Conservation (phyloP, 1,140 invertebrate species). For the Pentalonia nigronervosa region DNA sequence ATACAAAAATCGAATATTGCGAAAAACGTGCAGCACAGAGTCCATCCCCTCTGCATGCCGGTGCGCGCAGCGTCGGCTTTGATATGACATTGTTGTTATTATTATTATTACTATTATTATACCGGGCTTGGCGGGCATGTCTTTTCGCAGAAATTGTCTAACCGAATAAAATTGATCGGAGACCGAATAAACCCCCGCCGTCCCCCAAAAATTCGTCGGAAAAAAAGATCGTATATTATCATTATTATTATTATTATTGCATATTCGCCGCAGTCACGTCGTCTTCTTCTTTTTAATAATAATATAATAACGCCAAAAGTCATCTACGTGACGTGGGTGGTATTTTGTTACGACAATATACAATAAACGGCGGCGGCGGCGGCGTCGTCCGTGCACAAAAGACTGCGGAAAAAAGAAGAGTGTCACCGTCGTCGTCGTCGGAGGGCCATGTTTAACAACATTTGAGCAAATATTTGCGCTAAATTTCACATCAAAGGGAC, state of each 20-base stretch:
- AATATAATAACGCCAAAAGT: constrained; percentile 33
- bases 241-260: not conserved
- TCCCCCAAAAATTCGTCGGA: not conserved
- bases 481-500: constrained; percentile 53
- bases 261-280: not conserved
- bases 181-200: not conserved
- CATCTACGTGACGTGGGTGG: constrained; percentile 21
- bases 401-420: not conserved
- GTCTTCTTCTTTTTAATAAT: not conserved
- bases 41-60: not conserved
- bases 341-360: not conserved
- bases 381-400: not conserved
- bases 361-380: not conserved
- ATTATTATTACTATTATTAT: not conserved
- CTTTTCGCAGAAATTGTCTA: not conserved
- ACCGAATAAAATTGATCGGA: not conserved
- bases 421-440: not conserved
- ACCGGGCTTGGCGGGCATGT: not conserved
- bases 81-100: constrained; percentile 32
- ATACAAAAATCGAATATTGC: constrained; percentile 15
- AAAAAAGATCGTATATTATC: not conserved
- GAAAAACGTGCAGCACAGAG: not conserved
- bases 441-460: constrained; percentile 33
- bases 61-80: not conserved
- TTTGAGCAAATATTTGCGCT: constrained; percentile 53